phyloP scores from a whole-genome alignment of 2,888 invertebrate genomes.

The Oegoconia quadripuncta region DNA sequence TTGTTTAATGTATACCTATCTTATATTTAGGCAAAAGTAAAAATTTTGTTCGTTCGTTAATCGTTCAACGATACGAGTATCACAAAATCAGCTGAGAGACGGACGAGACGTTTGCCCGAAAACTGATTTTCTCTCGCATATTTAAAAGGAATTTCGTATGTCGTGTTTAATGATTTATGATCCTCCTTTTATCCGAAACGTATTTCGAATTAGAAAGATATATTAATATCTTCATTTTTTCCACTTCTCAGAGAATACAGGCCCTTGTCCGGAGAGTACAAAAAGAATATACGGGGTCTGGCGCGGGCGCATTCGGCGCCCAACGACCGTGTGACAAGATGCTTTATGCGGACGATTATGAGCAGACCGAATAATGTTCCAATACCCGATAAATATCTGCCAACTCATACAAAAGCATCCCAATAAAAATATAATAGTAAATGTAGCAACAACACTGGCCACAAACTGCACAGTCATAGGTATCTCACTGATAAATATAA shows the following conservation, averaged over 20 bases:
- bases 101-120: slow-evolving; percentile 65
- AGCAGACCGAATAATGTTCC: slow-evolving; percentile 76
- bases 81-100: slow-evolving; percentile 59
- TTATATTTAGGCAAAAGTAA: background rate
- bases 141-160: slow-evolving; percentile 63
- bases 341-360: slow-evolving; percentile 78
- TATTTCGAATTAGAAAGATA: slow-evolving; percentile 79
- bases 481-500: slow-evolving; percentile 67
- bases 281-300: slow-evolving; percentile 66
- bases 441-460: slow-evolving; percentile 72
- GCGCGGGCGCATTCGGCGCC: slow-evolving; percentile 66
- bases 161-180: slow-evolving; percentile 71
- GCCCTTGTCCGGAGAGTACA: slow-evolving; percentile 61
- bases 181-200: slow-evolving; percentile 73
- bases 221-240: slow-evolving; percentile 79
- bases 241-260: slow-evolving; percentile 74
- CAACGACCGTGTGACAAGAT: slow-evolving; percentile 79
- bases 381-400: slow-evolving; percentile 79
- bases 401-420: slow-evolving; percentile 78
- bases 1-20: no score
- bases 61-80: slow-evolving; percentile 24
- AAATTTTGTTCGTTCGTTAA: no score
- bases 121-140: slow-evolving; percentile 59
- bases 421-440: slow-evolving; percentile 79
- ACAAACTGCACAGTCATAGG: slow-evolving; percentile 75